Base-by-base conservation (phyloP, 2,888 invertebrate genomes). In the Lasius platythorax region DNA sequence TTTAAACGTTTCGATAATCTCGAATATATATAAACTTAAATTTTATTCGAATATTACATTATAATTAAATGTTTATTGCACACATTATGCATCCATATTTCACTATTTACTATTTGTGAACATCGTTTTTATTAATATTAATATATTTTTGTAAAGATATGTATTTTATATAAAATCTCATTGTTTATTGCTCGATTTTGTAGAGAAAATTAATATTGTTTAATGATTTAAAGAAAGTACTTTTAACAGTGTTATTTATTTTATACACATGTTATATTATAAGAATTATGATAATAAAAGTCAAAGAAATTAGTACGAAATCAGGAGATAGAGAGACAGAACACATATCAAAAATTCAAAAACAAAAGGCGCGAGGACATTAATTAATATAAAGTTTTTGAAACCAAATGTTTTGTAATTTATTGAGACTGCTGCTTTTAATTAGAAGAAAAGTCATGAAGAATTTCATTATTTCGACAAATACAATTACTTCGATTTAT, bases 331-430 rank as follows among this genome's bases (percentile, higher is more conserved):
- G 6, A 67, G 40, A 56, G 43, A 68, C 56, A 43, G n/a, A 67
- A 78, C 67, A 58, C 56, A 58, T 67, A 76, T 78, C 67, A 78
- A 68, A 58, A 78, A 67, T 43, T 5, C 12, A 78, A 68, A 53
- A 50, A 50, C 23, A 50, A 43, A 53, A 46, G 28, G 28, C 2
- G 11, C 40, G 37, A 8, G 18, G 5, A 11, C 9, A 67, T 78
- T 43, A 67, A 74, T 43, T 43, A 37, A 64, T 64, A 43, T 43
- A 58, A 68, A 67, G n/a, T 58, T 78, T 56, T 56, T 37, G 15
- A 50, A 12, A 67, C 3, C 18, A 15, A 30, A 50, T 9, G 3
- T 56, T 33, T 33, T 28, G n/a, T 30, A 6, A 9, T 46, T 78
- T 66, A 66, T 23, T 67, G 12, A 43, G 43, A 58, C 15, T 15